phyloP scores from a whole-genome alignment of 2,113 vertebrate species.

The Macroglossus sobrinus region DNA sequence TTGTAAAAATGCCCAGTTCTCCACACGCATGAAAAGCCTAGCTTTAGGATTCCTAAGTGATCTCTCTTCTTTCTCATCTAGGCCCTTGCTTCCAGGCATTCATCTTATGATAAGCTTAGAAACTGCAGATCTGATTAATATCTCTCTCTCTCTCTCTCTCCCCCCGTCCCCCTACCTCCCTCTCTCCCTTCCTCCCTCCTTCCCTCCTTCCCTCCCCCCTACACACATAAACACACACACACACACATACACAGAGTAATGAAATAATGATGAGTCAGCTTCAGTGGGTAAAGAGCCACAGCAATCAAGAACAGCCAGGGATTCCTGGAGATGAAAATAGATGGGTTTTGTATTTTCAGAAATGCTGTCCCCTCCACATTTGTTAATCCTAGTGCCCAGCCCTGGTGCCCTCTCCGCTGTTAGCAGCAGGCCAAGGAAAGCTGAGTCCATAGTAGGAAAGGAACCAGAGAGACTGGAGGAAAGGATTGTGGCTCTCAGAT shows the following conservation, averaged over 20 bases:
- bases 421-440: rapidly evolving
- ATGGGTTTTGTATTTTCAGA: not conserved
- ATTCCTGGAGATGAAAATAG: not conserved
- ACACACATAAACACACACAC: not conserved
- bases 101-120: not conserved
- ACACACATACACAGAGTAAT: not conserved
- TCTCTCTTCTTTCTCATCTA: not conserved
- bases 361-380: not conserved
- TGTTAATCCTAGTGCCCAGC: not conserved
- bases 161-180: too few relatives aligned
- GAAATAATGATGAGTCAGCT: not conserved
- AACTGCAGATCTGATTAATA: not conserved
- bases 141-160: too few relatives aligned
- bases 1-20: not conserved
- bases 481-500: not conserved
- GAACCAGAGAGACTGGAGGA: not conserved
- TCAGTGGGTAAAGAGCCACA: not conserved
- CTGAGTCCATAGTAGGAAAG: not conserved
- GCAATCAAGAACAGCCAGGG: not conserved
- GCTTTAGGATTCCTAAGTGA: not conserved
- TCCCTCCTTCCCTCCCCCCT: too few relatives aligned
- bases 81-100: not conserved
- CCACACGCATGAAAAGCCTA: not conserved
- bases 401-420: not conserved
- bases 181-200: too few relatives aligned